A percentile compares a stretch with the other conserved stretches of the same genome.
Evolutionary conservation across 2,113 vertebrate genomes (phyloP).

Genomic region (Oreochromis aureus): DNA sequence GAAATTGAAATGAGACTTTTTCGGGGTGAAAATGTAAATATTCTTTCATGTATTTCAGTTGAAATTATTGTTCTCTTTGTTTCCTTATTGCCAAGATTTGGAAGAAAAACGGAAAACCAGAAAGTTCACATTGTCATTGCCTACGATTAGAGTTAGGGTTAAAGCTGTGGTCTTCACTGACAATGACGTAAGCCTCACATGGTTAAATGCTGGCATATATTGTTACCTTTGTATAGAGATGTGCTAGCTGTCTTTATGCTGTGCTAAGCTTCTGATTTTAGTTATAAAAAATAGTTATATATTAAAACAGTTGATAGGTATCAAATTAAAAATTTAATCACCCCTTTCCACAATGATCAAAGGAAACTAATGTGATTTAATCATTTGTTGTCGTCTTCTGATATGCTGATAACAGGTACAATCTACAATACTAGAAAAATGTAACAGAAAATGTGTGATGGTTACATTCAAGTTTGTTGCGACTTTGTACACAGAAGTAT

Average conservation of each 20-base stretch:
- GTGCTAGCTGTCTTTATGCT: not conserved
- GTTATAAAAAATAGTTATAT: too few species aligned
- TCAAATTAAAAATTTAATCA: not conserved
- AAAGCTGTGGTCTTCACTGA: not conserved
- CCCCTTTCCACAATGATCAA: not conserved
- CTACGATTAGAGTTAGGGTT: not conserved
- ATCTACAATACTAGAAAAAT: not conserved
- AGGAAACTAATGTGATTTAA: not conserved
- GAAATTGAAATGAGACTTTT: too few species aligned
- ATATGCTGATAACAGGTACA: not conserved
- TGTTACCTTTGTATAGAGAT: not conserved
- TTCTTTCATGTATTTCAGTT: not conserved
- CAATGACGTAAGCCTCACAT: fast-evolving
- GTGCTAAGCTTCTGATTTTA: not conserved
- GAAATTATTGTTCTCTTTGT: not conserved
- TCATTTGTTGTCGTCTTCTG: not conserved
- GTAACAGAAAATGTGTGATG: not conserved
- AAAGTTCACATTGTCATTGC: not conserved
- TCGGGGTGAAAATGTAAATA: too few species aligned
- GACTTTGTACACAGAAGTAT: not conserved
- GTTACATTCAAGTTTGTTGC: not conserved
- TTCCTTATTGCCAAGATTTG: not conserved
- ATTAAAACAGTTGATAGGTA: not conserved
- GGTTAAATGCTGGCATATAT: not conserved
- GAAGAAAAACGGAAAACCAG: not conserved